These are phyloP conservation scores for Crossocerus cetratus DNA, from an alignment of 2,888 invertebrate species.

Conservation along the genomic window DNA sequence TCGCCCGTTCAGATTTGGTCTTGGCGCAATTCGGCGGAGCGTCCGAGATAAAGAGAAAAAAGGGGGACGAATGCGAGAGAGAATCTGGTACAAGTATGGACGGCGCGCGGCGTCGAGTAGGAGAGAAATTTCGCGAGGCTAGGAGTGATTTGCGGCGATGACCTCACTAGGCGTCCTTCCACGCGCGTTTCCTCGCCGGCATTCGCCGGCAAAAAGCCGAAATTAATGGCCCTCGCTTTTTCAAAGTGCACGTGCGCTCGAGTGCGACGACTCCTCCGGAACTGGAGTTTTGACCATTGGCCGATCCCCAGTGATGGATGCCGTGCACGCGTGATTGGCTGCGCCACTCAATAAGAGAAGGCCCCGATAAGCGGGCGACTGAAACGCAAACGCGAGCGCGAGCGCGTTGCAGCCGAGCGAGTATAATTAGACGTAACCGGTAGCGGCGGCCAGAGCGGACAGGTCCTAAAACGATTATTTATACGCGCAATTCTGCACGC, in stretches of 20 bases:
- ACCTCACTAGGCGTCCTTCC: conserved; percentile 53
- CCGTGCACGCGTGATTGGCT: too few relatives aligned
- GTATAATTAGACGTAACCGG: not conserved
- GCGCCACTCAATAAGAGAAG: too few relatives aligned
- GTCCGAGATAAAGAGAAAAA: not conserved
- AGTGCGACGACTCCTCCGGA: too few relatives aligned
- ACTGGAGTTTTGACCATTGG: too few relatives aligned
- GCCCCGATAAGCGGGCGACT: not conserved
- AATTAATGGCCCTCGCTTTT: conserved; percentile 25
- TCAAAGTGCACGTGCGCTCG: not conserved
- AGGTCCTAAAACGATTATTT: not conserved
- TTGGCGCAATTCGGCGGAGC: not conserved
- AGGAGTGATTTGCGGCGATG: conserved; percentile 47
- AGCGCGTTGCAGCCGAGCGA: not conserved
- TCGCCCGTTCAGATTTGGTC: not conserved
- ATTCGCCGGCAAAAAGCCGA: conserved; percentile 18
- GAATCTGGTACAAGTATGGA: too few relatives aligned
- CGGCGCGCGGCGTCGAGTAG: not conserved
- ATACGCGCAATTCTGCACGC: not conserved
- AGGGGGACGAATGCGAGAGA: not conserved
- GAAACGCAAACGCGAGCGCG: not conserved
- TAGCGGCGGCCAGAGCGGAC: not conserved
- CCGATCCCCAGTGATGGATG: too few relatives aligned
- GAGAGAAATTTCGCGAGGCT: conserved; percentile 33
- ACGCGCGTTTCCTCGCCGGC: conserved; percentile 30